Conservation (phyloP, 2,797 vertebrate genomes). For the Pangasius larnaudii region DNA sequence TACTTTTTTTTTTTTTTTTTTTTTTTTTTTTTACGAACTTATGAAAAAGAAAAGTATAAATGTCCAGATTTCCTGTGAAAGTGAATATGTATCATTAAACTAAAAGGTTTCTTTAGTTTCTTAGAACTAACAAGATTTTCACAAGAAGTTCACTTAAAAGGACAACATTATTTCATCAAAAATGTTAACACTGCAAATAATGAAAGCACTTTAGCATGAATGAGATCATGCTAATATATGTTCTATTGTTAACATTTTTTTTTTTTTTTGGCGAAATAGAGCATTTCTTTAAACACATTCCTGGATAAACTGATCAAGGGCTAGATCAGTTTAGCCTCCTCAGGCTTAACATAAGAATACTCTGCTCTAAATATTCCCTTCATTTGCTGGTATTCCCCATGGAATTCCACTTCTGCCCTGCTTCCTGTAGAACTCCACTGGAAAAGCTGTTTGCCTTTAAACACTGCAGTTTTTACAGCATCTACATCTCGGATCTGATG, state of each 20-base stretch:
- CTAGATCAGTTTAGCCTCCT: conserved; percentile 49
- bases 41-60: neutral
- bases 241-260: neutral
- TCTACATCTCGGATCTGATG: conserved; percentile 87
- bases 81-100: neutral
- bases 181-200: neutral
- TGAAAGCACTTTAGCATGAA: neutral
- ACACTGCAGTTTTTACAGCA: conserved; percentile 82
- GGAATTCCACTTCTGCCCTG: conserved; percentile 91
- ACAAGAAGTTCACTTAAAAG: neutral
- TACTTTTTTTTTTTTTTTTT: neutral
- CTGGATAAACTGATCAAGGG: neutral
- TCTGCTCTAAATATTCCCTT: conserved; percentile 80
- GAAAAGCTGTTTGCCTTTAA: conserved; percentile 82
- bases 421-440: conserved; percentile 90
- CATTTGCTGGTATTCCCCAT: conserved; percentile 80
- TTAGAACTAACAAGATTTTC: neutral
- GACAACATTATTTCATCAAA: neutral
- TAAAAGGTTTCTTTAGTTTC: neutral
- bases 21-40: neutral
- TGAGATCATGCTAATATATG: neutral
- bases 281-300: neutral
- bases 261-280: neutral
- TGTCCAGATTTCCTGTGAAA: neutral
- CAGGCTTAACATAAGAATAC: conserved; percentile 75